These are phyloP conservation scores for Epinephelus malabaricus DNA, from an alignment of 2,797 vertebrate species.

Conservation along the genomic window DNA sequence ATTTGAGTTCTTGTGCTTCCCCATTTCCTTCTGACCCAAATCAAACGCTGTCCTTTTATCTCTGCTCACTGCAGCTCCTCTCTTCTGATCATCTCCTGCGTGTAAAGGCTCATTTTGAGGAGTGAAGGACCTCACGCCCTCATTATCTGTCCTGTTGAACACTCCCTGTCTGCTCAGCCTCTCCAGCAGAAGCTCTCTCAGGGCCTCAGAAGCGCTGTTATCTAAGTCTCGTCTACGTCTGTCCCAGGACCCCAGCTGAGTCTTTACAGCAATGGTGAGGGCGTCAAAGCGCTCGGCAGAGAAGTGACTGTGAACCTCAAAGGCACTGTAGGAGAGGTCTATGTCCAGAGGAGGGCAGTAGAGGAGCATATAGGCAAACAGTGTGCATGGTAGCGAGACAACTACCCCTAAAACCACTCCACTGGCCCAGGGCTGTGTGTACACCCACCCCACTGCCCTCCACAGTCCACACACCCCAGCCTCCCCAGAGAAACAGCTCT, in stretches of 20 bases:
- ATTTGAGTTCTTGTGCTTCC: slow-evolving; percentile 37
- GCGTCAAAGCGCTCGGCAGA: slow-evolving; percentile 96
- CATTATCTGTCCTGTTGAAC: slow-evolving; percentile 58
- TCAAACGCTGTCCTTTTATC: slow-evolving; percentile 49
- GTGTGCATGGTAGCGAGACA: slow-evolving; percentile 90
- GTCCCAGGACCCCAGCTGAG: slow-evolving; percentile 96
- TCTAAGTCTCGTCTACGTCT: slow-evolving; percentile 91
- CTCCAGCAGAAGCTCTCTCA: slow-evolving; percentile 90
- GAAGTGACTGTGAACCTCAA: slow-evolving; percentile 97
- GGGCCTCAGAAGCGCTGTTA: slow-evolving; percentile 87
- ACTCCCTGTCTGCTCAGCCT: slow-evolving; percentile 74
- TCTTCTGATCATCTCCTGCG: slow-evolving; percentile 48
- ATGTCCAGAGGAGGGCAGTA: slow-evolving; percentile 96
- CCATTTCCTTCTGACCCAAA: slow-evolving; percentile 29
- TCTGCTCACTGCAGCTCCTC: background rate
- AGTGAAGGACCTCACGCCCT: slow-evolving; percentile 31
- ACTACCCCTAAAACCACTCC: slow-evolving; percentile 88
- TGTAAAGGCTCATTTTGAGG: slow-evolving; percentile 18
- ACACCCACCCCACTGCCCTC: slow-evolving; percentile 91
- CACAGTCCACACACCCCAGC: slow-evolving; percentile 85
- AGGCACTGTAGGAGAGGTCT: slow-evolving; percentile 98
- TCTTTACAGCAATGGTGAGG: slow-evolving; percentile 93
- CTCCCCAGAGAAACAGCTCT: slow-evolving; percentile 69
- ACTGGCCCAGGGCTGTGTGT: slow-evolving; percentile 92
- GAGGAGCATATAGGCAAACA: slow-evolving; percentile 94